Evolutionary conservation across 2,888 invertebrate species (phyloP), one percentile per base, ranked within the genome.

Genomic region (Temnothorax unifasciatus): DNA sequence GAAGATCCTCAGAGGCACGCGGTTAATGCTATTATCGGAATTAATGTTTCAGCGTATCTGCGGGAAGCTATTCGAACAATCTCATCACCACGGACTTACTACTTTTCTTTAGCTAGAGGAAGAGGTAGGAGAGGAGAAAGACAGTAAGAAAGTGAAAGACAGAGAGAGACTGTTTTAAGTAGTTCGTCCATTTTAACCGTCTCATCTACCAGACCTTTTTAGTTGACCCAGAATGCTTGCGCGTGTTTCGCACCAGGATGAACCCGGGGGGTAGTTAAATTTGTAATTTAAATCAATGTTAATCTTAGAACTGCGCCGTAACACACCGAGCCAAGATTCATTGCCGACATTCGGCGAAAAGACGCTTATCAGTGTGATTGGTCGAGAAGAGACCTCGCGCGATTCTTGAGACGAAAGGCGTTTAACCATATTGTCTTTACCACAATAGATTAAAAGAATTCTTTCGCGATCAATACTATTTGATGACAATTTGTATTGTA

Each of bases 201-300:
- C 83, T 87, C 85, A 73, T 82, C 86, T 85, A 77, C 64, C 77
- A 83, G 79, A 64, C 61, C 66, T 73, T 69, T 47, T 74, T 59
- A 84, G 85, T 86, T 92, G 91, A 91, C 92, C 91, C 82, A 88
- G 87, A 91, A 91, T 88, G 85, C 86, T 69, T 68, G 66, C 82
- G 83, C 83, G 85, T 82, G 84, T 83, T 83, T 82, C 85, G 50
- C 84, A 86, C 71, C 61, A 83, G 63, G 50, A 52, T 47, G 75
- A 52, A 18, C 25, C 25, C 68, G 21, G 54, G 88, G 81, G 86
- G 85, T 85, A 90, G 90, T 91, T 90, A 89, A 92, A 91, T 92
- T 92, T 91, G 91, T 89, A 89, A 92, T 91, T 91, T 91, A 92
- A 92, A 92, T 92, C 89, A 87, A 91, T 92, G 92, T 92, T 92